Conservation (phyloP, 2,888 invertebrate species). For the Synanthedon vespiformis region DNA sequence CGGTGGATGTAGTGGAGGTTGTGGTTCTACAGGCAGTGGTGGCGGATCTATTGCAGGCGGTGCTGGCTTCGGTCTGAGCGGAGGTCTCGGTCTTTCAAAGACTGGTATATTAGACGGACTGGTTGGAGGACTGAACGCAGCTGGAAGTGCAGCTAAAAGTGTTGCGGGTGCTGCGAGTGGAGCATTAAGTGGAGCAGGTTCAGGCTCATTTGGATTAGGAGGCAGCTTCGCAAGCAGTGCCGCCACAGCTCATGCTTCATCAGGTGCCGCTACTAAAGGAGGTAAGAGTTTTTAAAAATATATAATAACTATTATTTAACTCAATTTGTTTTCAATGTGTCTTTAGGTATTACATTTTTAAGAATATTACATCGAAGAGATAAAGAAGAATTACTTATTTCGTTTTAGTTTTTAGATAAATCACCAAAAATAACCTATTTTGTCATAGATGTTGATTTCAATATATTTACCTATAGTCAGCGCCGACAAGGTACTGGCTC, state of each 20-base stretch:
- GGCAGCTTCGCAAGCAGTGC: slow-evolving; percentile 45
- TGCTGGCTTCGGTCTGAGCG: slow-evolving; percentile 9
- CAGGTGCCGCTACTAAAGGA: slow-evolving; percentile 47
- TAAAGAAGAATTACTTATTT: no score
- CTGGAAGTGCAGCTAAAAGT: slow-evolving; percentile 30
- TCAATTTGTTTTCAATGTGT: background rate
- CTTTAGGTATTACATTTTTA: background rate
- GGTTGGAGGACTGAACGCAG: slow-evolving; percentile 13
- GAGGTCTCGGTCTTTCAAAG: slow-evolving; percentile 2
- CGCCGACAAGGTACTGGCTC: no score
- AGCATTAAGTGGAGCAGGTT: slow-evolving; percentile 9
- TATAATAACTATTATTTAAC: slow-evolving; percentile 2
- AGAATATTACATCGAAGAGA: no score
- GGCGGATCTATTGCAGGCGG: slow-evolving; percentile 6
- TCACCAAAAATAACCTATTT: no score
- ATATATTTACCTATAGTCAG: no score
- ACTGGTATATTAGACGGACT: slow-evolving; percentile 10
- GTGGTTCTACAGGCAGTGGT: slow-evolving; percentile 16
- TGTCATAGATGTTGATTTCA: no score
- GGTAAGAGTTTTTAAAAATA: slow-evolving; percentile 18
- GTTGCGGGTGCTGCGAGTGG: slow-evolving; percentile 24
- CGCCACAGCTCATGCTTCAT: slow-evolving; percentile 41
- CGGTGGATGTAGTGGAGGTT: slow-evolving; percentile 29
- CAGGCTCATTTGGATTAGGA: slow-evolving; percentile 15
- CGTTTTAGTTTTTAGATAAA: no score